Conservation (phyloP, 2,888 invertebrate genomes). For the Spisula solida region DNA sequence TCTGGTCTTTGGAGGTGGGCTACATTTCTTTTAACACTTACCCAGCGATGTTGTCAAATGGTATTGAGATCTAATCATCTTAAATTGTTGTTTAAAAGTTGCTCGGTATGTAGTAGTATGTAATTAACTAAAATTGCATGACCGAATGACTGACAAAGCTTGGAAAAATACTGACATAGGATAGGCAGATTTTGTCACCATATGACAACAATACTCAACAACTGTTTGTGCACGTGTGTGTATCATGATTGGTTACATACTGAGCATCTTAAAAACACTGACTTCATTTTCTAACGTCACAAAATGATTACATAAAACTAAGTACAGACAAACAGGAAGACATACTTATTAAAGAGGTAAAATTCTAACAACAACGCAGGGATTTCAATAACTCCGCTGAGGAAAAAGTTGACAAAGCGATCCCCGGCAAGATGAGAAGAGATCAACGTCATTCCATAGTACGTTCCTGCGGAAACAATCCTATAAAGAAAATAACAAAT, state of each 20-base stretch:
- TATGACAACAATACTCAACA: too few relatives aligned
- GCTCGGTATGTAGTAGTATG: too few relatives aligned
- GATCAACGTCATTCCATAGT: constrained; percentile 80
- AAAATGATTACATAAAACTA: not conserved
- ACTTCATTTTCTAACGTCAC: constrained; percentile 5
- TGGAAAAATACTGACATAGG: too few relatives aligned
- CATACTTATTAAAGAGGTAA: constrained; percentile 73
- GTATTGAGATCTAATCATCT: too few relatives aligned
- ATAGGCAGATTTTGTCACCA: too few relatives aligned
- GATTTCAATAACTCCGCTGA: constrained; percentile 75
- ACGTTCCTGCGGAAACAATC: constrained; percentile 79
- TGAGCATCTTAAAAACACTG: not conserved
- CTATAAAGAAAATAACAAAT: constrained; percentile 62
- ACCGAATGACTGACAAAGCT: too few relatives aligned
- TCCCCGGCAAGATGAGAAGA: constrained; percentile 79
- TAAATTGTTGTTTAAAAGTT: too few relatives aligned
- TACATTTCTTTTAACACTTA: not conserved
- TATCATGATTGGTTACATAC: not conserved
- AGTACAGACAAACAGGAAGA: not conserved
- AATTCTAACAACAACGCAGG: constrained; percentile 66
- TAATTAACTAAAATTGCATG: too few relatives aligned
- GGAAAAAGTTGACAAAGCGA: constrained; percentile 78
- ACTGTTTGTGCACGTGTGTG: too few relatives aligned
- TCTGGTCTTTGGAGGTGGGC: not conserved
- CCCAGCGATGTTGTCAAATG: not conserved